A percentile compares a stretch with the other conserved stretches of the same genome.
These are phyloP conservation scores for Callaeas wilsoni DNA, from an alignment of 2,113 vertebrate species.

Conservation along the genomic window DNA sequence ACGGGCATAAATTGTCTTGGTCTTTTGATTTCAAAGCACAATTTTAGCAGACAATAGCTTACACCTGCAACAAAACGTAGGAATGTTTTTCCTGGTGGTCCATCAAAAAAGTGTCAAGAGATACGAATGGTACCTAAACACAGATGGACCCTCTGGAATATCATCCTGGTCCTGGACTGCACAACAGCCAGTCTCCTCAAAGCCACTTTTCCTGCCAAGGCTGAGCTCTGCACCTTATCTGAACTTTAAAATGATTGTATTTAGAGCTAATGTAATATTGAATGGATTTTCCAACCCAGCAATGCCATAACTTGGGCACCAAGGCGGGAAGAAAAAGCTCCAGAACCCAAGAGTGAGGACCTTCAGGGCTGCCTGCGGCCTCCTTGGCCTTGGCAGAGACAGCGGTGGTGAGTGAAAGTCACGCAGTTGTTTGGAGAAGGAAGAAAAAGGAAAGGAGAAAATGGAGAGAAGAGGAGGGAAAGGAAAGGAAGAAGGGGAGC, in stretches of 20 bases:
- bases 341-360: neutral
- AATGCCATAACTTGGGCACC: neutral
- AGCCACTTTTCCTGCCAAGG: neutral
- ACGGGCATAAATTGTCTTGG: neutral
- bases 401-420: fast-evolving
- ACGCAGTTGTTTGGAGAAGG: fast-evolving
- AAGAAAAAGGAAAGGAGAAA: too few relatives aligned
- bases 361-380: neutral
- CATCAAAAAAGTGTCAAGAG: neutral
- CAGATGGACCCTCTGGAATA: neutral
- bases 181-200: neutral
- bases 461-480: too few relatives aligned
- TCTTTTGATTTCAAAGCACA: neutral
- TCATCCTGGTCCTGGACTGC: neutral
- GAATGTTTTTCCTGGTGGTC: neutral
- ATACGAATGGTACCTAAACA: fast-evolving
- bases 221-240: neutral
- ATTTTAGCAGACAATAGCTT: neutral
- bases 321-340: neutral
- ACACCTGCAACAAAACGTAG: neutral
- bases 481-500: neutral
- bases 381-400: neutral
- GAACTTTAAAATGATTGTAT: neutral
- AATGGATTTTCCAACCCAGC: neutral
- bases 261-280: neutral